Evolutionary conservation across 2,797 vertebrate species (phyloP), one percentile per base, ranked within the genome.

Genomic region (Thamnophis elegans): DNA sequence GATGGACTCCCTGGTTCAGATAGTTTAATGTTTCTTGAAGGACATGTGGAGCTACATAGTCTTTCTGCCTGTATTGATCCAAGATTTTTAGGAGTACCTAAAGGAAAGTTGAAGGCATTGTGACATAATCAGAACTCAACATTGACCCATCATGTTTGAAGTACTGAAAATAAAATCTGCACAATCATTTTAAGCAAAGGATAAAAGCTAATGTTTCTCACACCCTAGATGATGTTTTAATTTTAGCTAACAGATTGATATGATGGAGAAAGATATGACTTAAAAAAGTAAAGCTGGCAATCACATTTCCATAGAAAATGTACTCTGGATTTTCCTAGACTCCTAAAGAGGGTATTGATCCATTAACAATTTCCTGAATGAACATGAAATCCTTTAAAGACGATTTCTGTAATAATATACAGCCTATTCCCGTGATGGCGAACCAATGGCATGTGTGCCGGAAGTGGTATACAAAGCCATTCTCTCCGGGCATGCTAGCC

Each of bases 81-180:
- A 99, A 97, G 96, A 99, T 98, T 96, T 99, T 99, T 95, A 99
- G 97, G 42, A 99, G 97, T 68, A 99, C 99, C 99, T 99, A 88
- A 22, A 51, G 92, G 87, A 47, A 91, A 82, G 93, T 58, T 47
- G 68, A 95, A 91, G 6, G 26, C 8, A 59, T 16, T 89, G 0
- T 10, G 59, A 93, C 20, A 92, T 18, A 88, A 82, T 32, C n/a
- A 90, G 25, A 93, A 89, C 88, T 62, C 78, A 85, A 85, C n/a
- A 54, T 22, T 26, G 28, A 85, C 47, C 16, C 3, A 20, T 28
- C 25, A 47, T 0, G 42, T 82, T 47, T 47, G 22, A 82, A 82
- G 42, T 47, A 47, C 10, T 82, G 22, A 9, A 42, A 26, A 82
- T 16, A 11, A 32, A 58, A 36, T 11, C 56, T 36, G 54, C 20